Conservation (phyloP, 2,113 vertebrate species). For the Raphicerus campestris region DNA sequence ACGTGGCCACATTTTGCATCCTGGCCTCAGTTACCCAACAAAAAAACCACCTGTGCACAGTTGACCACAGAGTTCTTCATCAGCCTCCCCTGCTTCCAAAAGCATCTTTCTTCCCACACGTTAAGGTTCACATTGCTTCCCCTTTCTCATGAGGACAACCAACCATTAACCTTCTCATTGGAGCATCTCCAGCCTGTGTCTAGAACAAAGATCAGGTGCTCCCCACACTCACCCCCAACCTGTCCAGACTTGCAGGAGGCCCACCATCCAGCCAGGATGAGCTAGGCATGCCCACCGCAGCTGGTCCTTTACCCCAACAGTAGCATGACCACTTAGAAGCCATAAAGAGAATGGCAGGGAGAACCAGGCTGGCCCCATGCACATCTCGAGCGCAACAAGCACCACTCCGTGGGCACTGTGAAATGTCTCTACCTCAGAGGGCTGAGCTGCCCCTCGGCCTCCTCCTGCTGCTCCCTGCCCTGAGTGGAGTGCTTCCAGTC, state of each 20-base stretch:
- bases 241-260: not conserved
- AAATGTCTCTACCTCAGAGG: not conserved
- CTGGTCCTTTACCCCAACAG: not conserved
- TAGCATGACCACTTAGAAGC: too few relatives aligned
- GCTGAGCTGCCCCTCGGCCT: not conserved
- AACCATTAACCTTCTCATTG: not conserved
- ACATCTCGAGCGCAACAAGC: not conserved
- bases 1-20: not conserved
- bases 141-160: not conserved
- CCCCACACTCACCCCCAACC: not conserved
- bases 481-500: not conserved
- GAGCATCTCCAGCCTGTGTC: not conserved
- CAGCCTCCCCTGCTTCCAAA: not conserved
- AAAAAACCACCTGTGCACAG: not conserved
- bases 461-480: not conserved
- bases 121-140: not conserved
- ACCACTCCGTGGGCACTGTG: not conserved
- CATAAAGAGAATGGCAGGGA: not conserved
- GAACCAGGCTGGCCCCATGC: not conserved
- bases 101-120: too few relatives aligned
- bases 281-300: not conserved
- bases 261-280: too few relatives aligned
- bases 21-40: not conserved
- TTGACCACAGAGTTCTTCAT: not conserved
- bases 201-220: not conserved